Evolutionary conservation across 2,888 invertebrate species (phyloP).

Genomic region (Clivina fossor): DNA sequence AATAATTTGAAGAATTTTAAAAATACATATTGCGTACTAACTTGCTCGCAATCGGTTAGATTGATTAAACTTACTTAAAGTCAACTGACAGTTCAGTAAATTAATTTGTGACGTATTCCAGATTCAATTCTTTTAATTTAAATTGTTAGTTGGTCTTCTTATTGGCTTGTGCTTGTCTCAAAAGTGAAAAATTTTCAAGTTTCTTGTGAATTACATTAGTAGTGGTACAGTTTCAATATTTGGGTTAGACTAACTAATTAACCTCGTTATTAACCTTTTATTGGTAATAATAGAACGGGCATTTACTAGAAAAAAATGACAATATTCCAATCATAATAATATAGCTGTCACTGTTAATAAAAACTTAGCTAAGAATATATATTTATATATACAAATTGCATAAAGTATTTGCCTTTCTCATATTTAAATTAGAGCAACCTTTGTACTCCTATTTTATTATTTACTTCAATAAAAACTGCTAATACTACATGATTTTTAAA

Average conservation of each 20-base stretch:
- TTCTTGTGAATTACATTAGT: too few species aligned
- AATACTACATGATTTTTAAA: not conserved
- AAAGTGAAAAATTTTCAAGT: too few species aligned
- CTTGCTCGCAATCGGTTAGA: not conserved
- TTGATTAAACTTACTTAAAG: too few species aligned
- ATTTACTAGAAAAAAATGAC: constrained; percentile 13
- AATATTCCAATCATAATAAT: constrained; percentile 9
- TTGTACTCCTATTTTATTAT: constrained; percentile 4
- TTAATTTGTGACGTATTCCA: too few species aligned
- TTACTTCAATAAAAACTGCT: constrained; percentile 2
- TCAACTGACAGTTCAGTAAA: too few species aligned
- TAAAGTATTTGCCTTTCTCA: constrained; percentile 20
- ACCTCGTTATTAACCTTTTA: constrained; percentile 31
- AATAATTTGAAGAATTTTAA: not conserved
- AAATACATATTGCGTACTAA: not conserved
- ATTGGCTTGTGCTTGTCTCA: too few species aligned
- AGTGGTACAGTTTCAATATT: too few species aligned
- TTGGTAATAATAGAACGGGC: constrained; percentile 21
- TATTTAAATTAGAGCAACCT: constrained; percentile 28
- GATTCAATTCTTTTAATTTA: too few species aligned
- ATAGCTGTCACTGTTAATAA: not conserved
- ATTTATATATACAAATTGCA: constrained; percentile 21
- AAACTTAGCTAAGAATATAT: constrained; percentile 20
- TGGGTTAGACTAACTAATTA: constrained; percentile 22
- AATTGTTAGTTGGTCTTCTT: too few species aligned